Evolutionary conservation across 1,140 invertebrate genomes (phyloP), one percentile per base, ranked within the genome.

Genomic region (Listronotus oregonensis): DNA sequence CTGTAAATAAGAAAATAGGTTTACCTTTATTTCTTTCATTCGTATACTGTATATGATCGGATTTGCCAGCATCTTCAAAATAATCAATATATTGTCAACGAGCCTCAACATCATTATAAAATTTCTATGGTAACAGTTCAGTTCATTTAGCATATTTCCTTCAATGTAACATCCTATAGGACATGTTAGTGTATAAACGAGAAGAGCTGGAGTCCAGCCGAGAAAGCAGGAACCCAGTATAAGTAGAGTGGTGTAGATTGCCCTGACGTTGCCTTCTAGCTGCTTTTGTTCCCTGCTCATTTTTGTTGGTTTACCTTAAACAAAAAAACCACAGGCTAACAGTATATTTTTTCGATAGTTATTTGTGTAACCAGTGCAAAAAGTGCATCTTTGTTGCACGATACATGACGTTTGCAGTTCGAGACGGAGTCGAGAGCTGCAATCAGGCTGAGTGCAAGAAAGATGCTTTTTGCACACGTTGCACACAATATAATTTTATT

Each of bases 31-130:
- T 62, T 89, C 87, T 31, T 82, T 80, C 82, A 90, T 88, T 49
- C 89, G n/a, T 2, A 86, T 82, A 3, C 87, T 86, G 71, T 90
- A 90, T 40, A 90, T 89, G 44, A 90, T 85, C 0, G 88, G 88
- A 76, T 90, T 88, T 27, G 84, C 80, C 8, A 88, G 71, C 15
- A 86, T 85, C 71, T 90, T 90, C n/a, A 87, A 71, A 9, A 89
- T 82, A 12, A 89, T 76, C 6, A 90, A 76, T 6, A 78, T 75
- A 70, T 86, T 84, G 14, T 77, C 67, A 18, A 78, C 40, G n/a
- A 66, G 50, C 34, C 73, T 17, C 17, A 76, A 27, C 9, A 61
- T 49, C 60, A 66, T 50, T 67, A 75, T 31, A 56, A 66, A 46
- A 69, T 69, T 66, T 66, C 73, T 61, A 78, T 79, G 63, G 56